phyloP scores from a whole-genome alignment of 2,888 invertebrate genomes.

The Drymonia ruficornis region DNA sequence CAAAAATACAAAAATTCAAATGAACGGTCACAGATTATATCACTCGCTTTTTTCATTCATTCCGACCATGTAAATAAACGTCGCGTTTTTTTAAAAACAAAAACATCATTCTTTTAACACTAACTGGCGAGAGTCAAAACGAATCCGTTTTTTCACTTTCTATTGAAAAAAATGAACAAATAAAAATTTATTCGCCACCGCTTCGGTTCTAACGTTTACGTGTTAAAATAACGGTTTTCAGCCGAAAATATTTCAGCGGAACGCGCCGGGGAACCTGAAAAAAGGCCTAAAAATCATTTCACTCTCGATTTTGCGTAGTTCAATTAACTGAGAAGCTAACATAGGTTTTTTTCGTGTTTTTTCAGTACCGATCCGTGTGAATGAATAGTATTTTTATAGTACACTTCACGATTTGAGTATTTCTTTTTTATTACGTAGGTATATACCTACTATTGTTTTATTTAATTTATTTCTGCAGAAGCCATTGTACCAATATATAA shows the following conservation, averaged over 20 bases:
- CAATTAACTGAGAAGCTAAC: constrained; percentile 35
- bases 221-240: constrained; percentile 34
- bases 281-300: constrained; percentile 32
- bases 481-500: too few species aligned
- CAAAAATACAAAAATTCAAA: neutral
- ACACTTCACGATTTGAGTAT: neutral
- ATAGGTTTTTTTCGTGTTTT: constrained; percentile 30
- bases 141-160: constrained; percentile 46
- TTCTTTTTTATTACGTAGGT: neutral
- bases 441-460: neutral
- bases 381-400: neutral
- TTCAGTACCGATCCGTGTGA: constrained; percentile 3
- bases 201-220: constrained; percentile 43
- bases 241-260: constrained; percentile 33
- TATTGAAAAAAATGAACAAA: constrained; percentile 37
- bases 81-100: neutral
- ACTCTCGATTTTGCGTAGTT: constrained; percentile 35
- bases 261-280: constrained; percentile 27
- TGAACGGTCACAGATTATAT: neutral
- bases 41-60: neutral
- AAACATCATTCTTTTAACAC: neutral
- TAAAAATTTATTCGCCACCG: constrained; percentile 37
- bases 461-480: too few species aligned
- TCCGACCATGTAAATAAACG: neutral
- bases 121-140: constrained; percentile 24